Base-by-base conservation (phyloP, 2,113 vertebrate species). In the Oncorhynchus tshawytscha region DNA sequence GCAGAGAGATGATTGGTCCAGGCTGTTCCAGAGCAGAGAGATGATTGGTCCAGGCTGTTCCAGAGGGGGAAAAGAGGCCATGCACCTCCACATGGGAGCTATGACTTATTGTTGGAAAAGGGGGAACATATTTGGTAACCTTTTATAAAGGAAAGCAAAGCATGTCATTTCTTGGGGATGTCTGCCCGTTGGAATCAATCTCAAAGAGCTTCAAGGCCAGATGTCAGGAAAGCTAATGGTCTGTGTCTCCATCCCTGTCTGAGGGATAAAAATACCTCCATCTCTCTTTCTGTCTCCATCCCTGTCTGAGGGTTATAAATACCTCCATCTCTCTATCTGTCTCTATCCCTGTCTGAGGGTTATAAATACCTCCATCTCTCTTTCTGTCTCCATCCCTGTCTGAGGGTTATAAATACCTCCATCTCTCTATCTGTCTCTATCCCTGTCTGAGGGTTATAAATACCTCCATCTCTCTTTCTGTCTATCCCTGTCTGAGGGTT, bases 21-120 rank as follows among this genome's bases (percentile, higher is more conserved):
- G 70, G 2, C 13, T 13, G 59, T 60, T 65, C 60, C 71, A 70
- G 72, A 9, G 48, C 13, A 62, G n/a, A 57, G 54, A 22, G 7
- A 62, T 45, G 54, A 57, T 45, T 45, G 39, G 39, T 6, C 39
- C 39, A 45, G 9, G 39, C 39, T 45, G 54, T 57, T 15, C 3
- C 15, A 57, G 31, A 16, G 18, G 54, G 18, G 54, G 5, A 20
- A 57, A 1, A 16, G 54, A 57, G 54, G 54, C 73, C 27, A 25
- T 54, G 62, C 16, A n/a, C 62, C 66, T 78, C 67, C 73, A 60
- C 69, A 45, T 25, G 54, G 45, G 69, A 25, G 54, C 45, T 60
- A 16, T 67, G 62, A 72, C 73, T 78, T 69, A 73, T 62, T 60
- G 24, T 45, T 29, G 82, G 72, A 77, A 72, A 77, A 34, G 16